These are phyloP conservation scores for Acleris laterana DNA, from an alignment of 2,888 invertebrate genomes.

Conservation along the genomic window DNA sequence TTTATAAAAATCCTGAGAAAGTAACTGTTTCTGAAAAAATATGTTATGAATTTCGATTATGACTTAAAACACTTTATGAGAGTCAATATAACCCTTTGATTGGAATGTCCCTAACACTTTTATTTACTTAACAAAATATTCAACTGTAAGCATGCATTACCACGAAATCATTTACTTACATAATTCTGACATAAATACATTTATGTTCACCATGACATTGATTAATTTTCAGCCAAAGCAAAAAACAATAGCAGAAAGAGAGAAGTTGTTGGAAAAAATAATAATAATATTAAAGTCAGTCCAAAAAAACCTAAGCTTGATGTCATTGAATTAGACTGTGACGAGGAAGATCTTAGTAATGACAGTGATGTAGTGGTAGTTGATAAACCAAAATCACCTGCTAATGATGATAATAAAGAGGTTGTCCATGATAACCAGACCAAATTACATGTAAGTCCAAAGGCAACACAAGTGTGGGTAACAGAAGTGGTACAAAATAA, in stretches of 20 bases:
- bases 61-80: too few species aligned
- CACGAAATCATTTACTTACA: too few species aligned
- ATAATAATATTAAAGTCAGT: neutral
- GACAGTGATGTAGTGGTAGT: constrained; percentile 37
- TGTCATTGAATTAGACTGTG: constrained; percentile 44
- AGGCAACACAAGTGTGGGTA: neutral
- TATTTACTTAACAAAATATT: too few species aligned
- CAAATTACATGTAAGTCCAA: constrained; percentile 18
- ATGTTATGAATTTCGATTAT: too few species aligned
- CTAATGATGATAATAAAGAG: too few species aligned
- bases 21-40: too few species aligned
- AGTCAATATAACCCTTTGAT: too few species aligned
- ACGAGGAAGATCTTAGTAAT: constrained; percentile 34
- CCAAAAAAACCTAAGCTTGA: constrained; percentile 44
- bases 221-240: neutral
- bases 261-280: neutral
- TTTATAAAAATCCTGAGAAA: too few species aligned
- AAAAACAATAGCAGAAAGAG: neutral
- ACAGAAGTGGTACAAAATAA: neutral
- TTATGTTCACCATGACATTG: neutral
- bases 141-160: too few species aligned
- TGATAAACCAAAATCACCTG: neutral
- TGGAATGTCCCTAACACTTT: too few species aligned
- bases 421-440: constrained; percentile 28
- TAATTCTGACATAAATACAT: neutral